Evolutionary conservation across 2,797 vertebrate genomes (phyloP), one percentile per base, ranked within the genome.

Genomic region (Garrulus glandarius): DNA sequence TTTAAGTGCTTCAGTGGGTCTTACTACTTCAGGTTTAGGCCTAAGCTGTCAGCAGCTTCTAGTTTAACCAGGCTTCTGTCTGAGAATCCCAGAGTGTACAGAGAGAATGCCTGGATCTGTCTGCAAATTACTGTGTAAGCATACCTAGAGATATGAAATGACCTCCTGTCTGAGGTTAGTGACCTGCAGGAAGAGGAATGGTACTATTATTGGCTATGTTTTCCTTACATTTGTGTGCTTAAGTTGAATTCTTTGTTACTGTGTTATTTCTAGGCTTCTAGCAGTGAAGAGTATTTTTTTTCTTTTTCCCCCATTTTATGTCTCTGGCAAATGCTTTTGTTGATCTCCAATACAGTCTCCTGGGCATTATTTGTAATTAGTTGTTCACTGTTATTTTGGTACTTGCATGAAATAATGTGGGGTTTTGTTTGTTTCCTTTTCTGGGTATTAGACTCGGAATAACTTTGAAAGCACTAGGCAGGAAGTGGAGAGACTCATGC

Each of bases 381-480:
- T 59, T 89, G 30, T 72, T 56, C 15, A 8, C 34, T 69, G 22
- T 32, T 75, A 34, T 61, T 81, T 88, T 76, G 50, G 17, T 75
- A 39, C 7, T 65, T 88, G 8, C 6, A 12, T 65, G 30, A 67
- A 20, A 15, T 93, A 80, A 93, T 6, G 6, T 36, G 20, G 1
- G 0, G 5, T 32, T 77, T 74, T 89, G 5, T 86, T 91, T 92
- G 68, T 95, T 96, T 86, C 2, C 82, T 84, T 94, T 98, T 49
- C 55, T 1, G 70, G 47, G 0, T 39, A 86, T 78, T 96, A 99
- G 99, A 99, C 99, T 36, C 98, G 99, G 44, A 99, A 99, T 98
- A 99, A 99, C 97, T 99, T 99, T 97, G 99, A 99, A 98, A 99
- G 99, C 96, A 99, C 99, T 0, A 99, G 99, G 27, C 99, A 98